Evolutionary conservation across 2,888 invertebrate species (phyloP).

Genomic region (Macrosoma leucophasiata): DNA sequence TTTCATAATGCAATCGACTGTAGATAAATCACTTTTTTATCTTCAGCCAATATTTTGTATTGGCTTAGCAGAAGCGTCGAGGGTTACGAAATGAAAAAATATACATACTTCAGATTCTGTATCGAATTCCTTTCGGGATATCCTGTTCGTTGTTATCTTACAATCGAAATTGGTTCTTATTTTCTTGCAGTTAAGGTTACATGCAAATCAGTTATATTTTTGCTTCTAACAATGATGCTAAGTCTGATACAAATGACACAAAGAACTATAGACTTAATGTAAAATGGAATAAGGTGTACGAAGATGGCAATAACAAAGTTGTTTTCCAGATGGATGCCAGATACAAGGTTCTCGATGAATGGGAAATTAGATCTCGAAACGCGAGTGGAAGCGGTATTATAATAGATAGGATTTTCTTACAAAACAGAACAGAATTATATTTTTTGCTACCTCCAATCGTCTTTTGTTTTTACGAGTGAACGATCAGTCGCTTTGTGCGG

Average conservation of each 20-base stretch:
- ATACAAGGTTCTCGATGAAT: constrained; percentile 53
- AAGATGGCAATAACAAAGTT: constrained; percentile 17
- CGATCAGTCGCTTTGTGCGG: too few species aligned
- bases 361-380: constrained; percentile 56
- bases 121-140: constrained; percentile 34
- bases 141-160: constrained; percentile 7
- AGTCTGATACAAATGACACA: constrained; percentile 20
- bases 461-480: constrained; percentile 21
- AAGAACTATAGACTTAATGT: constrained; percentile 25
- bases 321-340: constrained; percentile 32
- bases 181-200: constrained; percentile 5
- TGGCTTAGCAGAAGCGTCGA: constrained; percentile 43
- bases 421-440: constrained; percentile 25
- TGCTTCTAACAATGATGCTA: constrained; percentile 27
- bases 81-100: constrained; percentile 37
- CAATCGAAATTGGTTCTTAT: constrained; percentile 15
- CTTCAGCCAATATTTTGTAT: constrained; percentile 55
- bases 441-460: constrained; percentile 17
- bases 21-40: constrained; percentile 53
- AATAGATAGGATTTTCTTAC: constrained; percentile 47
- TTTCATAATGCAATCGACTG: constrained; percentile 48
- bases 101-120: constrained; percentile 37
- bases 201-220: constrained; percentile 12
- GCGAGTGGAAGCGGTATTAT: constrained; percentile 47
- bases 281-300: constrained; percentile 19